Conservation (phyloP, 2,797 vertebrate species). For the Cyclopterus lumpus region DNA sequence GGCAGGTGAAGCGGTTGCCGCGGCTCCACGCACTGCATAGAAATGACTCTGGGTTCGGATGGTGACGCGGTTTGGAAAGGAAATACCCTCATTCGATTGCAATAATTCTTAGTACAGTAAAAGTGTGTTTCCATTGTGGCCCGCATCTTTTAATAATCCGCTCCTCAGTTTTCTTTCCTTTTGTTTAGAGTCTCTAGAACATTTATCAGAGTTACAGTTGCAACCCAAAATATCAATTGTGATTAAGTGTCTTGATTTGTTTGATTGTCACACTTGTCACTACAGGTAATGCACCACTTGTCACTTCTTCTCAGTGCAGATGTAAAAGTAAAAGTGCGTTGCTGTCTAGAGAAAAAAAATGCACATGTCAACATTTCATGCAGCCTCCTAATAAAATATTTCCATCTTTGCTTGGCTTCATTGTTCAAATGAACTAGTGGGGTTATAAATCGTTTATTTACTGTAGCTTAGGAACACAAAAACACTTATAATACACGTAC, state of each 20-base stretch:
- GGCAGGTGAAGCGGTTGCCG: constrained; percentile 68
- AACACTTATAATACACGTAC: no score
- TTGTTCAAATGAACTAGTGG: background rate
- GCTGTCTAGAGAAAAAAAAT: background rate
- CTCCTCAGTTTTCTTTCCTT: background rate
- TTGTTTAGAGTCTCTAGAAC: background rate
- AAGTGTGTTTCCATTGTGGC: background rate
- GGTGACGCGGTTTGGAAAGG: constrained; percentile 22
- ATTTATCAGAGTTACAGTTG: no score
- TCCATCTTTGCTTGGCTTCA: background rate
- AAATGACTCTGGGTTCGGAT: constrained; percentile 46
- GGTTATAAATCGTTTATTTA: background rate
- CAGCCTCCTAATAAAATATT: background rate
- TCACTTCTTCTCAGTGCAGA: background rate
- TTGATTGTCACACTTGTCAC: background rate
- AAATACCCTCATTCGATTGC: constrained; percentile 26
- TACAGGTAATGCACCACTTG: background rate
- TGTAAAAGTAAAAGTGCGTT: background rate
- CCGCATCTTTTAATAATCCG: background rate
- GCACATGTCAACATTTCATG: background rate
- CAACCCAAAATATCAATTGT: no score
- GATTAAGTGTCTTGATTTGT: background rate
- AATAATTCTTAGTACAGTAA: background rate
- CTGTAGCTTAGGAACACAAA: no score
- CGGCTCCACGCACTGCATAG: constrained; percentile 50